Conservation (phyloP, 2,888 invertebrate species). For the Tetrapedia diversipes region DNA sequence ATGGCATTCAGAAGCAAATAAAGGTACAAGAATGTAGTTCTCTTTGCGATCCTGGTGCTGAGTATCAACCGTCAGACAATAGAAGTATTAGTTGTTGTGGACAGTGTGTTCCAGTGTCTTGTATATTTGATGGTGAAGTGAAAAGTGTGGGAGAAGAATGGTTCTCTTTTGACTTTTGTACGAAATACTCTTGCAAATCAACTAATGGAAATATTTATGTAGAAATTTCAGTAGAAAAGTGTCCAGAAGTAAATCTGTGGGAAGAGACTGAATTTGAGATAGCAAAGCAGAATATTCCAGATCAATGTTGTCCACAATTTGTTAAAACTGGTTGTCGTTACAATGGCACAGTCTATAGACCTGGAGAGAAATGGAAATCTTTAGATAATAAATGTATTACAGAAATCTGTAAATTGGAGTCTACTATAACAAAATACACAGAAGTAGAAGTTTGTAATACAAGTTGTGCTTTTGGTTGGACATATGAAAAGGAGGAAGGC, state of each 20-base stretch:
- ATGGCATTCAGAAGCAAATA: conserved; percentile 65
- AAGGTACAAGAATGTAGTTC: conserved; percentile 72
- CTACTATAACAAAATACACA: conserved; percentile 82
- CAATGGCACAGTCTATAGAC: conserved; percentile 83
- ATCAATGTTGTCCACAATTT: conserved; percentile 85
- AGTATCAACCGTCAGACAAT: conserved; percentile 83
- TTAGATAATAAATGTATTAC: conserved; percentile 84
- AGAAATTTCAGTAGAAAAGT: conserved; percentile 84
- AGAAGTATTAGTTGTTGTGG: conserved; percentile 86
- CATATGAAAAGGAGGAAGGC: conserved; percentile 75
- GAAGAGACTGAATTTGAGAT: conserved; percentile 84
- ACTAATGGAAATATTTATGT: conserved; percentile 85
- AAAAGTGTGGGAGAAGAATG: conserved; percentile 85
- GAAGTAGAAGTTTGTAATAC: conserved; percentile 83
- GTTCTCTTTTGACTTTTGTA: conserved; percentile 87
- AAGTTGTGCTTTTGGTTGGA: conserved; percentile 83
- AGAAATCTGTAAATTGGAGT: conserved; percentile 83
- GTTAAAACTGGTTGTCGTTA: conserved; percentile 85
- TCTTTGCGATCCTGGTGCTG: conserved; percentile 85
- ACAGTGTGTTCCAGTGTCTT: conserved; percentile 86
- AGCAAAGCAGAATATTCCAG: conserved; percentile 82
- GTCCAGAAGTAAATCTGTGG: conserved; percentile 82
- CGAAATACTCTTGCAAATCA: conserved; percentile 85
- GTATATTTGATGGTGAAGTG: conserved; percentile 84
- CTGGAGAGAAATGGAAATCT: conserved; percentile 84